Evolutionary conservation across 2,113 vertebrate genomes (phyloP), one percentile per base, ranked within the genome.

Genomic region (Syrmaticus mikado): DNA sequence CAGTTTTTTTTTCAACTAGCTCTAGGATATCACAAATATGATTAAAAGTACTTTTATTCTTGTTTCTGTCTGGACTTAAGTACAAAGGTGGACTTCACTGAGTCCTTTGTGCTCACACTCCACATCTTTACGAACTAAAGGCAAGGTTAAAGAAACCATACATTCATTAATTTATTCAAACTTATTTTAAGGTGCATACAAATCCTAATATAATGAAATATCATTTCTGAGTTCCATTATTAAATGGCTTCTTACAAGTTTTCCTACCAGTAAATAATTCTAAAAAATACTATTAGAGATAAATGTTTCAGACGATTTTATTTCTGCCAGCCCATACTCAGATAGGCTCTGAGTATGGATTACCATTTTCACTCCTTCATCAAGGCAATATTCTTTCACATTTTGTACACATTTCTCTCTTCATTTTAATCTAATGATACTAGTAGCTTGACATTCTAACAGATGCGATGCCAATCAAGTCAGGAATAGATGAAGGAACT

Each of bases 401-500:
- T 60, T 73, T 58, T 83, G 82, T 9, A 79, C 78, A 82, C 14
- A 48, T 85, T 70, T 91, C 52, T 84, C 34, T 41, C 41, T 58
- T 48, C 53, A n/a, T 87, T 85, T 92, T 91, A 96, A 86, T 50
- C 53, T 89, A 79, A 67, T 17, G 21, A 80, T 94, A 82, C 66
- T 57, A 96, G 61, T 34, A 61, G 40, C 43, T 91, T 79, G 80
- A 87, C 64, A 87, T 36, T 87, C 64, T 64, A 82, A 80, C 70
- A 94, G 83, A 93, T 75, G 82, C 8, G 46, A 85, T 83, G 58
- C 84, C 80, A 96, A 80, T 58, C 40, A 94, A 93, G 67, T 78
- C 45, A 95, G 45, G 25, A 92, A 94, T 82, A 91, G 74, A 84
- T 90, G 81, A 93, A 87, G 85, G 91, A 97, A 92, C 43, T 85